These are phyloP conservation scores for Stenichneumon culpator DNA, from an alignment of 2,888 invertebrate species.

Conservation along the genomic window DNA sequence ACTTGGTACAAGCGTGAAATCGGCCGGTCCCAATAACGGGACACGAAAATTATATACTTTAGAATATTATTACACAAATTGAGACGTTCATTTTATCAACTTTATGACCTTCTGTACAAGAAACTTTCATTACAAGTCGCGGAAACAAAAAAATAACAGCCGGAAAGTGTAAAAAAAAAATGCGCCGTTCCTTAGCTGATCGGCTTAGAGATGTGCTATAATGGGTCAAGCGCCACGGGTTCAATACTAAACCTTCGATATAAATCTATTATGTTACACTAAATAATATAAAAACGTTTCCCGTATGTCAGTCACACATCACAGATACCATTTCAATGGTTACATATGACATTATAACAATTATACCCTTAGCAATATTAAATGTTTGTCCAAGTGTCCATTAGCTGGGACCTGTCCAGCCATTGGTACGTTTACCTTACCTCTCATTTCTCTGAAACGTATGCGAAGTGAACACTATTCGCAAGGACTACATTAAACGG, in stretches of 20 bases:
- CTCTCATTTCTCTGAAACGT: too few relatives aligned
- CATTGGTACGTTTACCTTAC: constrained; percentile 10
- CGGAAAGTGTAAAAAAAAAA: not conserved
- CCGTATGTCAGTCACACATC: not conserved
- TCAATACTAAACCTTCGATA: not conserved
- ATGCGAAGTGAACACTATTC: too few relatives aligned
- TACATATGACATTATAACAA: not conserved
- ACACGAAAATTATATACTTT: not conserved
- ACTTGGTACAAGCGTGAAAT: too few relatives aligned
- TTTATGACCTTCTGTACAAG: not conserved
- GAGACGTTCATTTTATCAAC: not conserved
- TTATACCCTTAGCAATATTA: not conserved
- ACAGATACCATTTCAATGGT: not conserved
- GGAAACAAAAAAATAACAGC: not conserved
- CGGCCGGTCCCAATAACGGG: too few relatives aligned
- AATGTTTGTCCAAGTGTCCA: not conserved
- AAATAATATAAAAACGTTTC: not conserved
- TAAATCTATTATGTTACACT: not conserved
- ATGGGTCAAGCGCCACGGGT: not conserved
- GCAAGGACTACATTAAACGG: too few relatives aligned
- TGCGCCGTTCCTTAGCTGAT: not conserved
- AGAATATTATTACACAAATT: not conserved
- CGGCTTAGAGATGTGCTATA: not conserved
- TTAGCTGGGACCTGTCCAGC: not conserved
- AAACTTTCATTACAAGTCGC: not conserved